Evolutionary conservation across 2,113 vertebrate genomes (phyloP), one percentile per base, ranked within the genome.

Genomic region (Ornithorhynchus anatinus): DNA sequence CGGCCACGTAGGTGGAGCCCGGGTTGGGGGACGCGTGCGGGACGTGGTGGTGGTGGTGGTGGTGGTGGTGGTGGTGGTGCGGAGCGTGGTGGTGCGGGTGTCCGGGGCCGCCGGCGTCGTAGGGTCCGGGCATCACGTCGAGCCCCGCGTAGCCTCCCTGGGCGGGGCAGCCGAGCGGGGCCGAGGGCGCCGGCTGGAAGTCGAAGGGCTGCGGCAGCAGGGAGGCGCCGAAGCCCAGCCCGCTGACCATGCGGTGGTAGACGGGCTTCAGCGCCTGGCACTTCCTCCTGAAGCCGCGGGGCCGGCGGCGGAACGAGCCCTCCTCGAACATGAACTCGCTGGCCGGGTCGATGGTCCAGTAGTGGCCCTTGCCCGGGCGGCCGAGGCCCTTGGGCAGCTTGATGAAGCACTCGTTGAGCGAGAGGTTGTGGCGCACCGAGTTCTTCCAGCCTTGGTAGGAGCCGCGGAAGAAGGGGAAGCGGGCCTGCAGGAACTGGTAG

Each of bases 301-400:
- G 97, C 90, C 97, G 94, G 77, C 97, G 94, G 27, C 97, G 95
- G 81, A 98, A 99, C 27, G 97, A 99, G 58, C 97, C 97, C 70
- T 98, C 97, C 91, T 99, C 97, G 86, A 99, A 99, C 97, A 99
- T 98, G 86, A 99, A 99, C 87, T 98, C 97, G 45, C 96, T 98
- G 77, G 96, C 96, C 15, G 97, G 97, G 72, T 98, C 97, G 78
- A 98, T 96, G 76, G 97, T 99, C 97, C 97, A 99, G 90, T 98
- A 98, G 87, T 98, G 97, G 59, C 96, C 96, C 81, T 98, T 99
- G 39, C 97, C 97, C 0, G 97, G 96, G 53, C 97, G 86, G 44
- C 97, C 97, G 45, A 99, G 92, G 6, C 97, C 97, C 76, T 98
- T 98, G 82, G 97, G 97, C 81, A 99, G 86, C 81, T 97, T 97